Conservation (phyloP, 1,140 invertebrate genomes). For the Trachymyrmex septentrionalis region DNA sequence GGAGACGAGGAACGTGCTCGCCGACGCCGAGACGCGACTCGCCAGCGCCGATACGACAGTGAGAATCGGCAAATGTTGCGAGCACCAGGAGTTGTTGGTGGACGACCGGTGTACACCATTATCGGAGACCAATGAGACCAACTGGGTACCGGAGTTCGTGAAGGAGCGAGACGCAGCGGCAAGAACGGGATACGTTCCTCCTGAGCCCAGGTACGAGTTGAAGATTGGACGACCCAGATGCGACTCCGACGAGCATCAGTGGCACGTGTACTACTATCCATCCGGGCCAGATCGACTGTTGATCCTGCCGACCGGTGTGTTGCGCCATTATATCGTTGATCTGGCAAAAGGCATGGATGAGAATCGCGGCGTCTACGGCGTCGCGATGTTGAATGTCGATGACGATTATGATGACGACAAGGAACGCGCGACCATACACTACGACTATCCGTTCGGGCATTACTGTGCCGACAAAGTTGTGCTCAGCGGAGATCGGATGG, state of each 20-base stretch:
- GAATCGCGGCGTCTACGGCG: constrained; percentile 84
- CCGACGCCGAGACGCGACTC: constrained; percentile 57
- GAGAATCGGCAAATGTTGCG: constrained; percentile 90
- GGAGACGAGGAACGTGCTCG: constrained; percentile 67
- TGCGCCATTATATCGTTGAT: constrained; percentile 90
- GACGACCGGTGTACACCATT: constrained; percentile 89
- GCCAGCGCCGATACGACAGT: constrained; percentile 82
- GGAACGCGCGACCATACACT: constrained; percentile 85
- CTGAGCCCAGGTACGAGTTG: constrained; percentile 75
- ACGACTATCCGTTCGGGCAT: constrained; percentile 91
- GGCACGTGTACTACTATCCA: constrained; percentile 90
- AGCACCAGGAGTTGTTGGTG: constrained; percentile 90
- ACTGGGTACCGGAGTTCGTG: constrained; percentile 82
- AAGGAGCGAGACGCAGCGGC: constrained; percentile 65
- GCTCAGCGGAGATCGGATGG: constrained; percentile 79
- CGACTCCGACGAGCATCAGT: constrained; percentile 89
- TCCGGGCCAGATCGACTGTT: constrained; percentile 88
- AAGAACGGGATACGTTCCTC: not conserved
- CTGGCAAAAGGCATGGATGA: constrained; percentile 65
- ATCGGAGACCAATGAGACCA: constrained; percentile 87
- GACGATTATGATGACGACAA: constrained; percentile 84
- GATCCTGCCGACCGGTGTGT: constrained; percentile 89
- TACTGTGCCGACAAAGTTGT: constrained; percentile 93
- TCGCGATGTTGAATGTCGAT: constrained; percentile 77
- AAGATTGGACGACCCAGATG: constrained; percentile 90